phyloP scores from a whole-genome alignment of 2,888 invertebrate genomes.

The Drosophila cracens region DNA sequence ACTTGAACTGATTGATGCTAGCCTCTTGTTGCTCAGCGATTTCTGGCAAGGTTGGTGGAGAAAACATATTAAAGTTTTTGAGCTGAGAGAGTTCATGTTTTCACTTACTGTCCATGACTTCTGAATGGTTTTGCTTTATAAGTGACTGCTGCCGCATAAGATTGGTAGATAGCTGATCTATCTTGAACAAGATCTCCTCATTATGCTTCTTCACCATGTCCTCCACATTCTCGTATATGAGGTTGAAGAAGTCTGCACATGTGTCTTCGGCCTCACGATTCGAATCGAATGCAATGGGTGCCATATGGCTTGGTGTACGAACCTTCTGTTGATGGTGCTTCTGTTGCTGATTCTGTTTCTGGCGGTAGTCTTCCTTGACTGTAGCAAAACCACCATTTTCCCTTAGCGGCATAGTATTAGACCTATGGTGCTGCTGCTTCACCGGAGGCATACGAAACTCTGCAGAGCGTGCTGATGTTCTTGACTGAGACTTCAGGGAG shows the following conservation, averaged over 20 bases:
- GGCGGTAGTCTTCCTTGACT: not conserved
- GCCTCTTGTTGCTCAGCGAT: conserved; percentile 55
- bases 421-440: conserved; percentile 6
- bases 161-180: conserved; percentile 42
- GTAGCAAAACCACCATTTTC: not conserved
- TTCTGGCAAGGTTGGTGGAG: conserved; percentile 33
- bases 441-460: conserved; percentile 38
- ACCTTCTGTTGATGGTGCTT: not conserved
- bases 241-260: conserved; percentile 78
- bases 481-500: conserved; percentile 4
- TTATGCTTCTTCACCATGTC: conserved; percentile 54
- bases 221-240: conserved; percentile 76
- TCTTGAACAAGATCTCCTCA: conserved; percentile 35
- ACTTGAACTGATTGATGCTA: conserved; percentile 72
- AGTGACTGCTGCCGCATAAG: conserved; percentile 44
- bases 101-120: conserved; percentile 66
- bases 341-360: conserved; percentile 1
- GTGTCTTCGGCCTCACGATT: conserved; percentile 63
- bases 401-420: not conserved
- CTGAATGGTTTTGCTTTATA: conserved; percentile 43
- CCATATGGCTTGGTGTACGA: not conserved
- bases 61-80: not conserved
- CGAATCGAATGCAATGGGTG: conserved; percentile 9
- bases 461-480: conserved; percentile 9
- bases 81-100: not conserved